Evolutionary conservation across 2,888 invertebrate species (phyloP).

Genomic region (Patella ulyssiponensis): DNA sequence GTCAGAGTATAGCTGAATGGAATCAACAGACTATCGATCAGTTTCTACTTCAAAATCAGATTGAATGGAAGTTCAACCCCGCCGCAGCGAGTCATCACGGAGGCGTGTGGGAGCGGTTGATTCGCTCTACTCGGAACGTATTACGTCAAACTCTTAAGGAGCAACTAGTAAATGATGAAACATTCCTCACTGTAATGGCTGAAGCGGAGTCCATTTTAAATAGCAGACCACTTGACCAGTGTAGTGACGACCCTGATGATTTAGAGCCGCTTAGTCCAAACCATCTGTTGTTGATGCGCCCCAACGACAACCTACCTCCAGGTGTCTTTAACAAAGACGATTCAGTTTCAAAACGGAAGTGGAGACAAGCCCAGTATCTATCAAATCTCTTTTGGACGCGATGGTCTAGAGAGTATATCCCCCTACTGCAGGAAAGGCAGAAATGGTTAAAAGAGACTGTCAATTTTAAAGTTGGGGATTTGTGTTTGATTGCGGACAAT

Average conservation of each 20-base stretch:
- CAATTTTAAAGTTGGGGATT: background rate
- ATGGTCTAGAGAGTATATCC: background rate
- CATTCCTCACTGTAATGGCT: slow-evolving; percentile 12
- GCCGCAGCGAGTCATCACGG: slow-evolving; percentile 25
- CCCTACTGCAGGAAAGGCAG: slow-evolving; percentile 4
- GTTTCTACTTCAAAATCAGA: background rate
- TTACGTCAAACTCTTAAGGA: background rate
- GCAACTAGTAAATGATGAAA: background rate
- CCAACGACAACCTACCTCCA: slow-evolving; percentile 21
- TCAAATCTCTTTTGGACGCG: too few relatives aligned
- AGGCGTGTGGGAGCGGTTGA: slow-evolving; percentile 39
- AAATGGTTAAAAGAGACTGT: background rate
- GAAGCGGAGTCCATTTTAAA: slow-evolving; percentile 30
- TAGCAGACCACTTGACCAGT: slow-evolving; percentile 26
- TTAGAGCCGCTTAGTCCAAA: slow-evolving; percentile 31
- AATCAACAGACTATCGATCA: background rate
- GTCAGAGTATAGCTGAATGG: background rate
- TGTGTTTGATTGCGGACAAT: background rate
- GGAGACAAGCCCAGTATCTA: slow-evolving; percentile 24
- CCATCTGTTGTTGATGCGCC: slow-evolving; percentile 27
- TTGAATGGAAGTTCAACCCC: background rate
- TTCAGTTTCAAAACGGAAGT: slow-evolving; percentile 25
- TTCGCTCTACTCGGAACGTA: slow-evolving; percentile 29
- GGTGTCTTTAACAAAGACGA: slow-evolving; percentile 32
- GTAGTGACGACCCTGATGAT: slow-evolving; percentile 24